Evolutionary conservation across 2,113 vertebrate species (phyloP).

Genomic region (Engystomops pustulosus): DNA sequence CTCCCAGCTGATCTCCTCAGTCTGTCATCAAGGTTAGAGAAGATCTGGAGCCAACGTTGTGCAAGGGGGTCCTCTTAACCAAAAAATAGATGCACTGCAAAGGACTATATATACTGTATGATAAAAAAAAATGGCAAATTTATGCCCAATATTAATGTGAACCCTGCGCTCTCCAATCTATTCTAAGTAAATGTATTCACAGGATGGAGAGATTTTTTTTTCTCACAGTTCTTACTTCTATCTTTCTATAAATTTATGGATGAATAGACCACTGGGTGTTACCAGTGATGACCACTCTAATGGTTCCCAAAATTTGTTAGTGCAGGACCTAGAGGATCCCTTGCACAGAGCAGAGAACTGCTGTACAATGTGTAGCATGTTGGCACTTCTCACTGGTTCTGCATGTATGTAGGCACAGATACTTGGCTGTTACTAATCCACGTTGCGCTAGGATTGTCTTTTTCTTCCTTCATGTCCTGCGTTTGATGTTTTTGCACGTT

Average conservation of each 20-base stretch:
- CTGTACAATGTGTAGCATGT: constrained; percentile 73
- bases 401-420: constrained; percentile 69
- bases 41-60: constrained; percentile 67
- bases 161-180: background rate
- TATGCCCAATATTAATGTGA: background rate
- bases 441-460: background rate
- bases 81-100: background rate
- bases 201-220: too few relatives aligned
- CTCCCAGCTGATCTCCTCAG: constrained; percentile 99
- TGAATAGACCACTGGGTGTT: background rate
- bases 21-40: constrained; percentile 97
- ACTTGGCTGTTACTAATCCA: background rate
- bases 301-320: background rate
- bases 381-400: constrained; percentile 65
- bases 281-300: background rate
- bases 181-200: background rate
- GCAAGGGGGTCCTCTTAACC: constrained; percentile 76
- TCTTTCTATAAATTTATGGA: background rate
- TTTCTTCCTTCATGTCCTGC: background rate
- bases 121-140: background rate
- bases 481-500: background rate
- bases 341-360: constrained; percentile 75
- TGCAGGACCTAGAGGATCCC: constrained; percentile 75
- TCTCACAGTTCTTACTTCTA: too few relatives aligned
- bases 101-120: too few relatives aligned